Evolutionary conservation across 1,140 invertebrate genomes (phyloP).

Genomic region (Drosophila seguyi): DNA sequence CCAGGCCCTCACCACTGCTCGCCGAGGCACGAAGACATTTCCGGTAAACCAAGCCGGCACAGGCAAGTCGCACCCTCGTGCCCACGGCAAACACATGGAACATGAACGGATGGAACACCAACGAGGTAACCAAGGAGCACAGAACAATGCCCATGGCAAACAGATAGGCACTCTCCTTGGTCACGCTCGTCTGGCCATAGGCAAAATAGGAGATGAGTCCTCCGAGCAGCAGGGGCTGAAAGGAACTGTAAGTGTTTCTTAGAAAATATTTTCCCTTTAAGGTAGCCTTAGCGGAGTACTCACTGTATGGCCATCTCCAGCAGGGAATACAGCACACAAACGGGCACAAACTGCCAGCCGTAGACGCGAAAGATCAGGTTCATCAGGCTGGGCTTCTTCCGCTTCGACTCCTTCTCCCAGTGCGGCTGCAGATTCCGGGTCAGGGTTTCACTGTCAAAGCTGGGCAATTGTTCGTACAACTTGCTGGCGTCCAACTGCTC

Average conservation of each 20-base stretch:
- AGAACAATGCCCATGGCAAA: conserved; percentile 87
- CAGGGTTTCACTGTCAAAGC: conserved; percentile 85
- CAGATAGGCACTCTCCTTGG: conserved; percentile 86
- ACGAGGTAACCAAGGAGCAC: conserved; percentile 86
- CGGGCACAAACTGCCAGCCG: conserved; percentile 80
- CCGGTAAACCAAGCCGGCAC: conserved; percentile 75
- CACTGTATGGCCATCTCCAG: conserved; percentile 72
- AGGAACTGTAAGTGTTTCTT: conserved; percentile 77
- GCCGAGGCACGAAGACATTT: conserved; percentile 88
- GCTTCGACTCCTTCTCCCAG: conserved; percentile 86
- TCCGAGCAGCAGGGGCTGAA: conserved; percentile 88
- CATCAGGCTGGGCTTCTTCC: conserved; percentile 85
- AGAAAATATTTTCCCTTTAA: background rate
- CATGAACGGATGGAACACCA: conserved; percentile 90
- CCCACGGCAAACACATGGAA: conserved; percentile 88
- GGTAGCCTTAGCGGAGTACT: conserved; percentile 1
- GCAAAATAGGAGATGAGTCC: conserved; percentile 88
- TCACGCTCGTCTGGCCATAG: conserved; percentile 62
- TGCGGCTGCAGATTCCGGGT: conserved; percentile 86
- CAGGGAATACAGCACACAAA: conserved; percentile 62
- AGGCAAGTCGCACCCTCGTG: conserved; percentile 87
- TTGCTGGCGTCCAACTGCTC: conserved; percentile 85
- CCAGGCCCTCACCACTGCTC: conserved; percentile 88
- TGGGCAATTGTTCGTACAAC: conserved; percentile 84
- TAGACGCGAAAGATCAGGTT: conserved; percentile 88